Conservation (phyloP, 2,797 vertebrate genomes). For the Premnoplex brunnescens region DNA sequence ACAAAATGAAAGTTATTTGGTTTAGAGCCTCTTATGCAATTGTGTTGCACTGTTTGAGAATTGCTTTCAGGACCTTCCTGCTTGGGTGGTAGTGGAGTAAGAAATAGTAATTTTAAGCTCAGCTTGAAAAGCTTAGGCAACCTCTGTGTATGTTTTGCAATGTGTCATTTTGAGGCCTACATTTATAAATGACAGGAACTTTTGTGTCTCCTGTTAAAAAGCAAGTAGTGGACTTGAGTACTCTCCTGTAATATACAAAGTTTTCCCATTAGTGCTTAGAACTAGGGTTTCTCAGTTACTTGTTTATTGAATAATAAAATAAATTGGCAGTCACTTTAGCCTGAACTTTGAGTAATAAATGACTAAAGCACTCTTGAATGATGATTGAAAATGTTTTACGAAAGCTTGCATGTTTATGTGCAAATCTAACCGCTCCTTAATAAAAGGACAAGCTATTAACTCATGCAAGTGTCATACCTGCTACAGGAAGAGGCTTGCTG, state of each 20-base stretch:
- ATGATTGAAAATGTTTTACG: neutral
- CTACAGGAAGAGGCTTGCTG: neutral
- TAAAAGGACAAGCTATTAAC: neutral
- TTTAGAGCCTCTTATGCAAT: neutral
- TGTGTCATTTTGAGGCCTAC: neutral
- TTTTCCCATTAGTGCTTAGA: neutral
- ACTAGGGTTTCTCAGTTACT: neutral
- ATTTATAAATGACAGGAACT: neutral
- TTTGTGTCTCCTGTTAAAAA: neutral
- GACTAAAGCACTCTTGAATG: neutral
- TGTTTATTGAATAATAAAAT: neutral
- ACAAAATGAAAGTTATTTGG: neutral
- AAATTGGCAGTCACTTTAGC: neutral
- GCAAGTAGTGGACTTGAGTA: neutral
- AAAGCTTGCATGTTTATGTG: neutral
- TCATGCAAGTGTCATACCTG: fast-evolving
- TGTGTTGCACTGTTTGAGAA: neutral
- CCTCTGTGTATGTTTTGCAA: neutral
- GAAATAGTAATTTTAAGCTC: neutral
- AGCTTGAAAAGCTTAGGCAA: neutral
- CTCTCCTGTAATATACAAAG: neutral
- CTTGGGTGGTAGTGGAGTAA: neutral
- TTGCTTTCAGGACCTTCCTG: neutral
- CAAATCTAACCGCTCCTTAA: neutral
- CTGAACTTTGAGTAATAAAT: neutral